Conservation (phyloP, 2,113 vertebrate genomes). For the Chionomys nivalis region DNA sequence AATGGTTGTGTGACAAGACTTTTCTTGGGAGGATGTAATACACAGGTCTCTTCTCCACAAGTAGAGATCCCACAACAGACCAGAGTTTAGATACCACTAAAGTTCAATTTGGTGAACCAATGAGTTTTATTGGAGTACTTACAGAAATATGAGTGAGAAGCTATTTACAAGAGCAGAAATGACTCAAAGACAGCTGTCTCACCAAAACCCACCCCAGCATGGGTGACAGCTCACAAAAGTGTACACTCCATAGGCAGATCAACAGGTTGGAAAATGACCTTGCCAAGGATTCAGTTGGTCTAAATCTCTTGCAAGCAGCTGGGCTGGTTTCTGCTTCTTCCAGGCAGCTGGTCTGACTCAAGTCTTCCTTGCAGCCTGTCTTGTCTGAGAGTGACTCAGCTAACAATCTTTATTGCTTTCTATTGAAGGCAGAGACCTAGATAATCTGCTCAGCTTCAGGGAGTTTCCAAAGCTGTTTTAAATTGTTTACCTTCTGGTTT, state of each 20-base stretch:
- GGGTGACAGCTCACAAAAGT: neutral
- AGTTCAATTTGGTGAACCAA: neutral
- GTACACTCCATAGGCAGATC: neutral
- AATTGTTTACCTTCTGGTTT: neutral
- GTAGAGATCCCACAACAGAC: neutral
- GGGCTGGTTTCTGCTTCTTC: neutral
- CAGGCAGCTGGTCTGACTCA: neutral
- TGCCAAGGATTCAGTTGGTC: neutral
- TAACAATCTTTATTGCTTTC: neutral
- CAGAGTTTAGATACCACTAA: neutral
- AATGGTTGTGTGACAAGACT: neutral
- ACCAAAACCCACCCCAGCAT: neutral
- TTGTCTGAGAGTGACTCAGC: neutral
- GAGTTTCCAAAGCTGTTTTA: neutral
- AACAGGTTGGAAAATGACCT: neutral
- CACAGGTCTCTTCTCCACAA: neutral
- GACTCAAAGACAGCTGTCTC: neutral
- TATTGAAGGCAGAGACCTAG: neutral
- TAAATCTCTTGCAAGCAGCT: neutral
- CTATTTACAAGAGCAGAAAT: neutral
- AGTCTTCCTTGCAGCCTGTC: neutral
- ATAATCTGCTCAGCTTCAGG: neutral
- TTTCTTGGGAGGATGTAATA: neutral
- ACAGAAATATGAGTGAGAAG: neutral
- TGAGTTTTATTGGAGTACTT: neutral